A percentile compares a stretch with the other conserved stretches of the same genome.
Evolutionary conservation across 2,797 vertebrate genomes (phyloP).

Genomic region (Spatula versicolor): DNA sequence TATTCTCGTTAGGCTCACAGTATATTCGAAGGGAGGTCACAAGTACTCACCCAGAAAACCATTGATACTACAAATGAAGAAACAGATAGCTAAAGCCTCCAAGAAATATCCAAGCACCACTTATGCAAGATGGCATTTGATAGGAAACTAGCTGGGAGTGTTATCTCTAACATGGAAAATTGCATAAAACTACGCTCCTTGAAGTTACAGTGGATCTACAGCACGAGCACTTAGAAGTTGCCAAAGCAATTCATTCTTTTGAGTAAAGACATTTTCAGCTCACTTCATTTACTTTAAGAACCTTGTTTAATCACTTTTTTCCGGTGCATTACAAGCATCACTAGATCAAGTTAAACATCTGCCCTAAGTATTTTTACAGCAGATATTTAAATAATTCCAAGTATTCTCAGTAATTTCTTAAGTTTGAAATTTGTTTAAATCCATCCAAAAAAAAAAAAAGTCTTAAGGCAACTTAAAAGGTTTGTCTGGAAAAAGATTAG

Average conservation of each 20-base stretch:
- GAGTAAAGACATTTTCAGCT: not conserved
- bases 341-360: not conserved
- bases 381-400: not conserved
- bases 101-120: not conserved
- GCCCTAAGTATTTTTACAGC: not conserved
- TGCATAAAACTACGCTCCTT: not conserved
- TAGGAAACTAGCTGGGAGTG: not conserved
- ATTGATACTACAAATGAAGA: not conserved
- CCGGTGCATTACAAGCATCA: not conserved
- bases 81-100: not conserved
- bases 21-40: fast-evolving
- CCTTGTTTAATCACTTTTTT: not conserved
- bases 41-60: not conserved
- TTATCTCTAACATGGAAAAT: not conserved
- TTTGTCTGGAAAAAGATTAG: not conserved
- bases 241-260: not conserved
- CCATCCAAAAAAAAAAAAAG: not conserved
- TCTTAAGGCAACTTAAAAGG: not conserved
- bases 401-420: not conserved
- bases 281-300: not conserved
- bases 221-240: not conserved
- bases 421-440: not conserved
- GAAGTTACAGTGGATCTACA: not conserved
- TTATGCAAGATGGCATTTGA: not conserved
- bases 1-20: not conserved